Evolutionary conservation across 2,113 vertebrate genomes (phyloP).

Genomic region (Lamprotornis superbus): DNA sequence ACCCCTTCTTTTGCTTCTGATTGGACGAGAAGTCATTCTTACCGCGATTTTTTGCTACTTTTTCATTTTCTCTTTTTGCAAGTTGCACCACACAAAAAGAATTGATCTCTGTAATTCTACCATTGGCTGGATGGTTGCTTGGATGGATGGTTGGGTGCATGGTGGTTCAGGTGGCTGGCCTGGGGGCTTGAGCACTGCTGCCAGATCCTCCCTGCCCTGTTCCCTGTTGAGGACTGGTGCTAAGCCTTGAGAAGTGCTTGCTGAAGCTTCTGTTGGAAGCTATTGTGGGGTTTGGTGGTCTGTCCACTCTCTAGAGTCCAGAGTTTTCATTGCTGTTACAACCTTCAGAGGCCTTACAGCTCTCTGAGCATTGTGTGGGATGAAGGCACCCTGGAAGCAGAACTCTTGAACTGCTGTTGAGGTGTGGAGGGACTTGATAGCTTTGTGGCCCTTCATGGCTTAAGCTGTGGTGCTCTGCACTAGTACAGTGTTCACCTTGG

Average conservation of each 20-base stretch:
- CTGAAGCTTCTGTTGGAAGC: not conserved
- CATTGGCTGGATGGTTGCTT: not conserved
- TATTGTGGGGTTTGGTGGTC: not conserved
- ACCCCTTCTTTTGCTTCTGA: not conserved
- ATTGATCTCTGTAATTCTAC: not conserved
- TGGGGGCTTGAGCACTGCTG: not conserved
- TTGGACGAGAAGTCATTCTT: not conserved
- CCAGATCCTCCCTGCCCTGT: not conserved
- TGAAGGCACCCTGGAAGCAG: not conserved
- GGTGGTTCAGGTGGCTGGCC: not conserved
- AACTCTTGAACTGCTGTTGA: not conserved
- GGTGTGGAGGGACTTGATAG: not conserved
- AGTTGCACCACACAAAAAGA: not conserved
- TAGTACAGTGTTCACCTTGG: not conserved
- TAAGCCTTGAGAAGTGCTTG: accelerated
- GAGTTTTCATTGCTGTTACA: not conserved
- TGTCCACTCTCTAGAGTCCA: not conserved
- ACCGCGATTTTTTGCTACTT: not conserved
- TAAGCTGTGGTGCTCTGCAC: not conserved
- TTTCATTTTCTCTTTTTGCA: not conserved
- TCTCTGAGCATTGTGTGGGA: not conserved
- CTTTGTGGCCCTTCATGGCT: not conserved
- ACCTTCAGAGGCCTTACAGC: not conserved
- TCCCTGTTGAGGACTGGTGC: not conserved
- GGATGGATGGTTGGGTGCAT: too few relatives aligned